Base-by-base conservation (phyloP, 1,140 invertebrate species). In the Bombus terrestris region DNA sequence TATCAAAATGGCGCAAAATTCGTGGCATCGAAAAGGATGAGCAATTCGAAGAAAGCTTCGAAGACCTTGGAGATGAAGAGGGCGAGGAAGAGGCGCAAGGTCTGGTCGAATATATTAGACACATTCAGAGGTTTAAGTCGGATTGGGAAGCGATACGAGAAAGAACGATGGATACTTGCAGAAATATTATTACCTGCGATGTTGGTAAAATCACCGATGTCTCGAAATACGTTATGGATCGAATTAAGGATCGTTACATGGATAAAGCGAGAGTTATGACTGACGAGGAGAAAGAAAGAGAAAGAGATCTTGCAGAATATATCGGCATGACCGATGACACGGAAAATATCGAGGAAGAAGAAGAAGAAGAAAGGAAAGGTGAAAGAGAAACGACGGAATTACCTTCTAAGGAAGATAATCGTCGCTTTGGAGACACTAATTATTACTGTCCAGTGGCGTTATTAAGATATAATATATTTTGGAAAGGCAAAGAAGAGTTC, bases 401-500 rank as follows among this genome's bases (percentile, higher is more conserved):
- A 3, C 35, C 84, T 22, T 1, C 71, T 28, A 93, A 95, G 79
- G 78, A 81, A 32, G 92, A 94, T 69, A 91, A 94, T 79, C 88
- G 92, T 77, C 92, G 92, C 73, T 94, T 96, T 39, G 95, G 96
- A n/a, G 96, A 96, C 90, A 96, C 95, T 12, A 93, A 91, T 83
- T 72, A 94, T 81, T 96, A 95, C 84, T 96, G 96, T 88, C 96
- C 96, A 25, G 92, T 96, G 35, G 92, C 95, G 13, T 95, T 95
- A 88, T 88, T 93, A 76, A 92, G 95, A 68, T 89, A 96, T 85
- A 92, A 93, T 37, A 93, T 96, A n/a, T 89, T 97, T 28, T 96
- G 96, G 96, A 95, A 95, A 92, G 96, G 96, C 10, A 96, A 96
- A 92, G 90, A 95, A 69, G 94, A 96, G 75, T 96, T 95, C 86